phyloP scores from a whole-genome alignment of 2,888 invertebrate species.

The Autographa gamma region DNA sequence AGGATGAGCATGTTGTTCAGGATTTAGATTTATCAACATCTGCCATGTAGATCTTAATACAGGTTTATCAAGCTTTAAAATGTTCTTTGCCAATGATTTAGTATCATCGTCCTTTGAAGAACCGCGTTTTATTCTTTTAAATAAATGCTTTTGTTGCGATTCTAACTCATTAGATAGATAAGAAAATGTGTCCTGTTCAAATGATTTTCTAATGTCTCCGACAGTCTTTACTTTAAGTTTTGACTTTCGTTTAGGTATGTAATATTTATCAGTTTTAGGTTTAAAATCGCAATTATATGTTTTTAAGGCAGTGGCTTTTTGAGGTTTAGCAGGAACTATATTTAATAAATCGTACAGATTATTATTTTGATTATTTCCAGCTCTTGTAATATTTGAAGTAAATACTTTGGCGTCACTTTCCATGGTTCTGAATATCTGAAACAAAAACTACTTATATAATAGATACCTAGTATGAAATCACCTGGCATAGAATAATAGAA shows the following conservation, averaged over 20 bases:
- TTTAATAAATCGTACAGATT: slow-evolving; percentile 74
- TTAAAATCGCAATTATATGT: slow-evolving; percentile 67
- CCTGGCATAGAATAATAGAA: too few relatives aligned
- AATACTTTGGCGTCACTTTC: slow-evolving; percentile 71
- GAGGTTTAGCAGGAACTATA: slow-evolving; percentile 69
- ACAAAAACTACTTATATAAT: slow-evolving; percentile 36
- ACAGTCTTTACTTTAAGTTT: slow-evolving; percentile 81
- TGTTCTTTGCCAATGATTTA: slow-evolving; percentile 71
- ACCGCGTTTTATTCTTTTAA: slow-evolving; percentile 78
- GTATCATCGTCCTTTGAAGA: slow-evolving; percentile 73
- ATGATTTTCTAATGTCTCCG: slow-evolving; percentile 74
- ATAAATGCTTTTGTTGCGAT: slow-evolving; percentile 73
- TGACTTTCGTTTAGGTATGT: slow-evolving; percentile 75
- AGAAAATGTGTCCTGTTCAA: slow-evolving; percentile 76
- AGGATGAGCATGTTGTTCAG: slow-evolving; percentile 67
- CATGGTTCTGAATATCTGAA: slow-evolving; percentile 64
- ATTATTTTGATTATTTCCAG: slow-evolving; percentile 62
- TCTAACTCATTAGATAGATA: slow-evolving; percentile 73
- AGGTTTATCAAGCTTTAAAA: slow-evolving; percentile 73
- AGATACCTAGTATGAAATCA: not conserved
- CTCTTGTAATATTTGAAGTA: slow-evolving; percentile 73
- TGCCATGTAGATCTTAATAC: slow-evolving; percentile 80
- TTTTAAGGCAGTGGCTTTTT: slow-evolving; percentile 51
- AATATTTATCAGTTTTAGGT: slow-evolving; percentile 75
- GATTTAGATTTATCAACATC: slow-evolving; percentile 83